Conservation (phyloP, 2,888 invertebrate genomes). For the Ligdia adustata region DNA sequence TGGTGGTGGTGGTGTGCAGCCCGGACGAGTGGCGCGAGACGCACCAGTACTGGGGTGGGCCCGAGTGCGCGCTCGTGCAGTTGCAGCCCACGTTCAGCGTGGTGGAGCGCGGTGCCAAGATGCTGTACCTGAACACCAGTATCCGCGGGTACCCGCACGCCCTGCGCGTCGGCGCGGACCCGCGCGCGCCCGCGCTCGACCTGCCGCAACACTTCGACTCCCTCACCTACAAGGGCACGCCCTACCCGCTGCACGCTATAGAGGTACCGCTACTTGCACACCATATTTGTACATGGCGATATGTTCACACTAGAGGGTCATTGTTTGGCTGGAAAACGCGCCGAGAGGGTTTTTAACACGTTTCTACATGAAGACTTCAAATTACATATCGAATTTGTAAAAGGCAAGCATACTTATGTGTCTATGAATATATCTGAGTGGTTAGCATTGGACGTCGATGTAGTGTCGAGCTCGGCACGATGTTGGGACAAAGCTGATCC, state of each 20-base stretch:
- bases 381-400: no score
- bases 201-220: slow-evolving; percentile 90
- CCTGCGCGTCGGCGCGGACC: slow-evolving; percentile 91
- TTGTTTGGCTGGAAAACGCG: no score
- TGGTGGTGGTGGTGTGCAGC: slow-evolving; percentile 90
- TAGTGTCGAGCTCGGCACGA: no score
- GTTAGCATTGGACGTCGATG: no score
- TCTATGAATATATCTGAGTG: no score
- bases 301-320: no score
- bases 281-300: no score
- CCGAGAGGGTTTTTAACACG: no score
- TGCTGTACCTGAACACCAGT: slow-evolving; percentile 92
- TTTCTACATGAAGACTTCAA: no score
- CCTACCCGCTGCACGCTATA: slow-evolving; percentile 85
- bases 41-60: slow-evolving; percentile 92
- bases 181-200: slow-evolving; percentile 88
- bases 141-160: slow-evolving; percentile 94
- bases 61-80: slow-evolving; percentile 91
- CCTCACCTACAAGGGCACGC: slow-evolving; percentile 87
- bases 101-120: slow-evolving; percentile 85
- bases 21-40: slow-evolving; percentile 94
- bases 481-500: no score
- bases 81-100: slow-evolving; percentile 86
- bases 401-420: no score
- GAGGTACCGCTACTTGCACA: no score